phyloP scores from a whole-genome alignment of 2,888 invertebrate genomes.

The Diarsia dahlii region DNA sequence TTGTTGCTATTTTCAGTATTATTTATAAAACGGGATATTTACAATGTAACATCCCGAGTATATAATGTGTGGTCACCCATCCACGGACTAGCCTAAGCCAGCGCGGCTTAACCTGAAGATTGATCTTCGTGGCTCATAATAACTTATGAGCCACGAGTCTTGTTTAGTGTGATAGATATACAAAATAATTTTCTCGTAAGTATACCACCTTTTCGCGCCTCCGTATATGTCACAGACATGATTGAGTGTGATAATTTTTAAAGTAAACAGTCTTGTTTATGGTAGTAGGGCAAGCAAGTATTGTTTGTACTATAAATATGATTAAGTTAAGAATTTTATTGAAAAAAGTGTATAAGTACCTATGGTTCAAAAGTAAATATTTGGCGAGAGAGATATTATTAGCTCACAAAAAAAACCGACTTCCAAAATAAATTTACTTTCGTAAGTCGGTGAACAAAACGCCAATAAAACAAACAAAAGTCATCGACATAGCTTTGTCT shows the following conservation, averaged over 20 bases:
- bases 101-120: too few species aligned
- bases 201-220: conserved; percentile 26
- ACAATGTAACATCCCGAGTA: too few species aligned
- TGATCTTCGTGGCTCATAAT: too few species aligned
- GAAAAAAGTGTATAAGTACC: neutral
- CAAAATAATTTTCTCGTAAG: conserved; percentile 11
- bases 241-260: conserved; percentile 27
- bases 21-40: too few species aligned
- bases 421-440: too few species aligned
- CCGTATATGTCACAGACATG: conserved; percentile 29
- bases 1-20: too few species aligned
- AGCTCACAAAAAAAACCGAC: neutral
- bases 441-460: too few species aligned
- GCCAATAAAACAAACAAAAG: too few species aligned
- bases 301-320: neutral
- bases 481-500: too few species aligned
- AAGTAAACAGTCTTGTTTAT: conserved; percentile 32
- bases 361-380: neutral
- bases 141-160: too few species aligned
- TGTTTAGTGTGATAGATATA: neutral
- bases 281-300: neutral
- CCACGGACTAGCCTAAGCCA: too few species aligned
- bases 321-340: neutral
- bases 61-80: too few species aligned
- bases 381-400: neutral